phyloP scores from a whole-genome alignment of 2,888 invertebrate species.

The Drosophila flavopinicola region DNA sequence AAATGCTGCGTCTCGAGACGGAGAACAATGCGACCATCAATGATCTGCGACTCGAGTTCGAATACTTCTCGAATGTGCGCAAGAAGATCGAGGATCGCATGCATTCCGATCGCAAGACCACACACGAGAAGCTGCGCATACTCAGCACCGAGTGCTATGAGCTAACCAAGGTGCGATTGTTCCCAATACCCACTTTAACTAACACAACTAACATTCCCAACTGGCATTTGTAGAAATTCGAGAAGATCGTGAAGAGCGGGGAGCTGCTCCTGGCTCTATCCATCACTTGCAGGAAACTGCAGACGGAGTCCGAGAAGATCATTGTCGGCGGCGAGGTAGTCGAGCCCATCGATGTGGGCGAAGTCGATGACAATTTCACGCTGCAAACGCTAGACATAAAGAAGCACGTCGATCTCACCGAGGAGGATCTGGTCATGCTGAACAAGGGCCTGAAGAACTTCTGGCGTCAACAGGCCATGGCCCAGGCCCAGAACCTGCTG shows the following conservation, averaged over 20 bases:
- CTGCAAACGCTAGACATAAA: conserved; percentile 66
- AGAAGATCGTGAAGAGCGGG: conserved; percentile 74
- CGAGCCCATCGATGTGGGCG: conserved; percentile 33
- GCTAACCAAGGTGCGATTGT: conserved; percentile 66
- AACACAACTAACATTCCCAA: background rate
- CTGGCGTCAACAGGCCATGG: conserved; percentile 81
- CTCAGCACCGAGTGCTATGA: conserved; percentile 75
- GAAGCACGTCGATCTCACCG: conserved; percentile 73
- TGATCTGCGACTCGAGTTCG: conserved; percentile 75
- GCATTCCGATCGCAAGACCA: conserved; percentile 57
- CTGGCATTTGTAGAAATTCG: conserved; percentile 71
- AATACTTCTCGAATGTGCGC: conserved; percentile 76
- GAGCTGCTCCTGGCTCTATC: conserved; percentile 77
- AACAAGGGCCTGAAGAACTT: conserved; percentile 73
- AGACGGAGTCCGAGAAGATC: conserved; percentile 82
- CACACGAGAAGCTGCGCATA: conserved; percentile 73
- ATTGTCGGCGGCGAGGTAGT: conserved; percentile 63
- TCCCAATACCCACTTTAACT: background rate
- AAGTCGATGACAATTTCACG: conserved; percentile 41
- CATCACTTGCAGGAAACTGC: conserved; percentile 80
- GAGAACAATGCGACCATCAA: conserved; percentile 64
- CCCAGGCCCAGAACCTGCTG: conserved; percentile 73
- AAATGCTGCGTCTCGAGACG: conserved; percentile 64
- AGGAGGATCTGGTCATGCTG: conserved; percentile 68
- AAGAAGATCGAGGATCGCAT: conserved; percentile 73